Evolutionary conservation across 2,113 vertebrate species (phyloP).

Genomic region (Saccopteryx bilineata): DNA sequence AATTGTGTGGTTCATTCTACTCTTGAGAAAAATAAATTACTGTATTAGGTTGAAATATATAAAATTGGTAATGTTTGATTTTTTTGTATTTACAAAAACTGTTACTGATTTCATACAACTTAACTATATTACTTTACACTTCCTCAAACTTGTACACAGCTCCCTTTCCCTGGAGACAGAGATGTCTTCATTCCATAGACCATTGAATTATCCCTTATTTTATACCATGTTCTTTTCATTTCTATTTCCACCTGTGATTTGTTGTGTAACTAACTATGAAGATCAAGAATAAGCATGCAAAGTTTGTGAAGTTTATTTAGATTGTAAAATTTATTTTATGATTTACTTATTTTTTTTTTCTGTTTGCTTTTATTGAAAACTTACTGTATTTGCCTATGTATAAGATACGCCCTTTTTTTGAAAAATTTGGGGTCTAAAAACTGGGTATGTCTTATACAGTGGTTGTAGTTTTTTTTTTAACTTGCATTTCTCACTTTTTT

Average conservation of each 20-base stretch:
- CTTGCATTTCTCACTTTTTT: no score
- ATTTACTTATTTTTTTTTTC: neutral
- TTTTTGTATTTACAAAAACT: neutral
- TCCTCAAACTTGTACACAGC: neutral
- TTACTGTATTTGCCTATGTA: neutral
- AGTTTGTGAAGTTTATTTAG: neutral
- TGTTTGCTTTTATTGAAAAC: neutral
- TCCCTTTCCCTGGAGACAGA: neutral
- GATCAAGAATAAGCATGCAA: neutral
- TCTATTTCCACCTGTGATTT: neutral
- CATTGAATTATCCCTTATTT: neutral
- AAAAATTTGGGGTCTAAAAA: no score
- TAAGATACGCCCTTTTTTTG: no score
- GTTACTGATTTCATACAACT: neutral
- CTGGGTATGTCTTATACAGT: no score
- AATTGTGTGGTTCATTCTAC: neutral
- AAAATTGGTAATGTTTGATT: constrained; percentile 38
- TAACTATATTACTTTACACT: neutral
- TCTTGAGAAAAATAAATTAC: constrained; percentile 39
- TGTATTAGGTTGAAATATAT: constrained; percentile 23
- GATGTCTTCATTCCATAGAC: neutral
- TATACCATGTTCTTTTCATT: constrained; percentile 3
- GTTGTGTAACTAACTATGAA: neutral
- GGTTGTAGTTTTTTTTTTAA: no score
- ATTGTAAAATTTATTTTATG: constrained; percentile 25